A percentile compares a stretch with the other conserved stretches of the same genome.
Conservation (phyloP, 2,113 vertebrate species). For the Empidonax alnorum region DNA sequence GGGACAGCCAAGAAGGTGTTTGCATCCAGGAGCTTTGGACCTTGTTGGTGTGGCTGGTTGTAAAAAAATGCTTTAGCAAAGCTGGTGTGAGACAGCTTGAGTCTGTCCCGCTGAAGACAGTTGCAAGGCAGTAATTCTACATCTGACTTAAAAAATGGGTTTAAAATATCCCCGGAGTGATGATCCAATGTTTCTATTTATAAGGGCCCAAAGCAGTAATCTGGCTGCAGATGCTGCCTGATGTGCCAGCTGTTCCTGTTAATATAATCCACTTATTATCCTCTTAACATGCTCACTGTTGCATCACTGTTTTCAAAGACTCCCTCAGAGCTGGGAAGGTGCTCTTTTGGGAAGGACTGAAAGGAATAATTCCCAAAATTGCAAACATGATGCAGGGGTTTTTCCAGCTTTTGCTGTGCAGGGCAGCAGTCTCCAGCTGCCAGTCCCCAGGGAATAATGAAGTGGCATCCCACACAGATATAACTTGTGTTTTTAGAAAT, state of each 20-base stretch:
- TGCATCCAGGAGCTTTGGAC: not conserved
- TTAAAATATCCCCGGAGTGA: not conserved
- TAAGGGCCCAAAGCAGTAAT: conserved; percentile 7
- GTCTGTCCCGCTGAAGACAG: not conserved
- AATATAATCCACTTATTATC: not conserved
- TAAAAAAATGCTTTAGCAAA: not conserved
- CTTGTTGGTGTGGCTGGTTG: not conserved
- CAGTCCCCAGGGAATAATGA: not conserved
- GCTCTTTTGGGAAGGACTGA: not conserved
- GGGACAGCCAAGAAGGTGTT: not conserved
- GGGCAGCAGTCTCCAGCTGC: not conserved
- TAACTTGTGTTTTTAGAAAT: not conserved
- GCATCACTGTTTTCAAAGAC: not conserved
- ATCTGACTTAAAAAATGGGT: not conserved
- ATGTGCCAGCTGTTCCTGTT: conserved; percentile 34
- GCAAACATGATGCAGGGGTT: rapidly evolving
- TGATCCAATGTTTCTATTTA: not conserved
- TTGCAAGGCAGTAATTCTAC: not conserved
- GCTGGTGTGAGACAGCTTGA: not conserved
- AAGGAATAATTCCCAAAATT: not conserved
- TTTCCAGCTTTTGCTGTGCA: not conserved
- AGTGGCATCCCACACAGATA: not conserved
- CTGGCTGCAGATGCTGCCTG: conserved; percentile 55
- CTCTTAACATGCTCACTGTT: not conserved
- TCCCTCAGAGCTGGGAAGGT: not conserved